These are phyloP conservation scores for Bos indicus DNA, from an alignment of 2,113 vertebrate genomes.

Conservation along the genomic window DNA sequence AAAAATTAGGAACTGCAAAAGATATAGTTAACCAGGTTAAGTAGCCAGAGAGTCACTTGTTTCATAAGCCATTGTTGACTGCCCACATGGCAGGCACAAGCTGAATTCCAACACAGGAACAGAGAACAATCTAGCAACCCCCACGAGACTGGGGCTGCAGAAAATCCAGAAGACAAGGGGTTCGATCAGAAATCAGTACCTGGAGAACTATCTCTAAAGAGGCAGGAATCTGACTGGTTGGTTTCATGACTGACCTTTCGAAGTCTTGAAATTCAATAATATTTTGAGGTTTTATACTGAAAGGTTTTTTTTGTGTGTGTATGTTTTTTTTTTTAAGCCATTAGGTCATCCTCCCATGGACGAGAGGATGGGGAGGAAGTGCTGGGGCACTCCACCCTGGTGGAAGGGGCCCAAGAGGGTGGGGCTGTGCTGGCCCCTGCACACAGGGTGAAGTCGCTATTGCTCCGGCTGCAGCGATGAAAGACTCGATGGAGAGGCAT, in stretches of 20 bases:
- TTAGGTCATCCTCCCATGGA: slow-evolving; percentile 77
- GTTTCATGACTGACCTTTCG: neutral
- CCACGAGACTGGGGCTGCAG: accelerated
- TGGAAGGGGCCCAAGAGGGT: slow-evolving; percentile 48
- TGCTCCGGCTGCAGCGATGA: neutral
- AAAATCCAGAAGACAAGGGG: neutral
- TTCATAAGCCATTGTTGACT: neutral
- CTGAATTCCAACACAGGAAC: neutral
- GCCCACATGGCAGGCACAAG: neutral
- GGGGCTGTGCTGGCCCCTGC: slow-evolving; percentile 63
- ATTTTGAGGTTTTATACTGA: slow-evolving; percentile 51
- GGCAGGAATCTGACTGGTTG: neutral
- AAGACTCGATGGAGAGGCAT: neutral
- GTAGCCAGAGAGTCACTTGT: neutral
- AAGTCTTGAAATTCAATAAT: slow-evolving; percentile 8
- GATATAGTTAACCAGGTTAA: neutral
- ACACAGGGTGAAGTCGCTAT: neutral
- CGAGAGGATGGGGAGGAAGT: slow-evolving; percentile 68
- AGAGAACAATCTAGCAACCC: neutral
- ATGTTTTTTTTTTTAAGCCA: neutral
- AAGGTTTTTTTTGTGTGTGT: neutral
- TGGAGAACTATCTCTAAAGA: neutral
- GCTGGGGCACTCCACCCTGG: slow-evolving; percentile 73
- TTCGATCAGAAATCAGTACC: neutral
- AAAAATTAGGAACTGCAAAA: neutral